Conservation (phyloP, 2,797 vertebrate species). For the Tympanoctomys barrerae region DNA sequence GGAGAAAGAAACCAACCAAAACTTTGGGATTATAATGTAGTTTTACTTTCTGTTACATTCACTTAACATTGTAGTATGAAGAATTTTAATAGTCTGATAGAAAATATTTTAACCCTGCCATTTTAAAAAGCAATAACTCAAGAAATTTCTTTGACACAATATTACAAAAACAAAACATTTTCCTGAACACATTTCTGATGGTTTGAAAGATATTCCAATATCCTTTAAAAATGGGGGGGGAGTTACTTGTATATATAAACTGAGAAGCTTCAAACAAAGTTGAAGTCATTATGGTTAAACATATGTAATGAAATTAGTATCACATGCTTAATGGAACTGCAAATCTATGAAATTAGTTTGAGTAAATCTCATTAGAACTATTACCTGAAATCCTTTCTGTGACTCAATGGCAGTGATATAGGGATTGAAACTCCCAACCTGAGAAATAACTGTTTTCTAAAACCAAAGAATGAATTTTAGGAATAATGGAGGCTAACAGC, state of each 20-base stretch:
- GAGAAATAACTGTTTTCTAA: too few species aligned
- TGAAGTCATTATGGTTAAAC: constrained; percentile 16
- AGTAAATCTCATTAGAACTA: not conserved
- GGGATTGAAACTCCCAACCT: too few species aligned
- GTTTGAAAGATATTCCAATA: not conserved
- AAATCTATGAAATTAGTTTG: not conserved
- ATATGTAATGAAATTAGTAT: not conserved
- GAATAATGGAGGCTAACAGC: too few species aligned
- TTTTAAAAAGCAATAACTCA: constrained; percentile 10
- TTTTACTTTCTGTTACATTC: constrained; percentile 17
- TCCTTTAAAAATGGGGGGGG: not conserved
- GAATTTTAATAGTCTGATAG: constrained; percentile 50
- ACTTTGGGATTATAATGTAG: not conserved
- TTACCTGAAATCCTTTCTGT: not conserved
- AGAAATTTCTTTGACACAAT: not conserved
- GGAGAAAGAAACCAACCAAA: too few species aligned
- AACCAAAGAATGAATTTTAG: too few species aligned
- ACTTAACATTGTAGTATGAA: constrained; percentile 28
- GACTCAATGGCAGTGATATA: not conserved
- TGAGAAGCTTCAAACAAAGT: constrained; percentile 1
- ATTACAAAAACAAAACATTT: constrained; percentile 53
- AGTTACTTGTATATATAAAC: not conserved
- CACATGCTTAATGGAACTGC: not conserved
- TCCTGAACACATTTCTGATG: constrained; percentile 45
- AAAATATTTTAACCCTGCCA: constrained; percentile 50